A percentile compares a stretch with the other conserved stretches of the same genome.
phyloP scores from a whole-genome alignment of 2,888 invertebrate genomes.

The Frankliniella fusca region DNA sequence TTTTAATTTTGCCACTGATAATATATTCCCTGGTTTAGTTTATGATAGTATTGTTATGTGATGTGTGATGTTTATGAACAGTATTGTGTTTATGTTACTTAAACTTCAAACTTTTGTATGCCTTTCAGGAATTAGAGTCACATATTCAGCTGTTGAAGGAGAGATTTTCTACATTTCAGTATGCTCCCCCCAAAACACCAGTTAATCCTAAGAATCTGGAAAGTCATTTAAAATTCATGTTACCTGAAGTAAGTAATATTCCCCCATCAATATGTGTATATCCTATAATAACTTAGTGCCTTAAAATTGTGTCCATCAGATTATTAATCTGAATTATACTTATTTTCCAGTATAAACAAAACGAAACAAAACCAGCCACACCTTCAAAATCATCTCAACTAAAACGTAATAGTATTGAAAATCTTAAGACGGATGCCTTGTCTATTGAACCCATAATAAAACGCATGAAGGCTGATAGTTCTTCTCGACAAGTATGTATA shows the following conservation, averaged over 20 bases:
- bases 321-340: not conserved
- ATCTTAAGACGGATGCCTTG: too few species aligned
- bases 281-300: too few species aligned
- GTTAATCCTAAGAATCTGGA: constrained; percentile 60
- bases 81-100: too few species aligned
- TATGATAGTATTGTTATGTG: too few species aligned
- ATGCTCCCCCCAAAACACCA: constrained; percentile 65
- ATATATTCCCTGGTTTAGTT: too few species aligned
- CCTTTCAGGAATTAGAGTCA: constrained; percentile 63
- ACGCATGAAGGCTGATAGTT: not conserved
- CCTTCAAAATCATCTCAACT: not conserved
- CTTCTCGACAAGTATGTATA: not conserved
- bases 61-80: too few species aligned
- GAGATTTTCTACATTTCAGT: constrained; percentile 67
- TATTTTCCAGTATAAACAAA: not conserved
- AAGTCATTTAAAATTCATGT: constrained; percentile 62
- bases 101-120: constrained; percentile 23
- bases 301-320: not conserved
- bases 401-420: not conserved
- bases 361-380: not conserved
- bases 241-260: constrained; percentile 48
- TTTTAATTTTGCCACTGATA: constrained; percentile 31
- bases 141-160: constrained; percentile 69
- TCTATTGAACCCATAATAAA: not conserved
- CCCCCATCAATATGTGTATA: too few species aligned